phyloP scores from a whole-genome alignment of 1,140 invertebrate genomes.

The Conus ventricosus region DNA sequence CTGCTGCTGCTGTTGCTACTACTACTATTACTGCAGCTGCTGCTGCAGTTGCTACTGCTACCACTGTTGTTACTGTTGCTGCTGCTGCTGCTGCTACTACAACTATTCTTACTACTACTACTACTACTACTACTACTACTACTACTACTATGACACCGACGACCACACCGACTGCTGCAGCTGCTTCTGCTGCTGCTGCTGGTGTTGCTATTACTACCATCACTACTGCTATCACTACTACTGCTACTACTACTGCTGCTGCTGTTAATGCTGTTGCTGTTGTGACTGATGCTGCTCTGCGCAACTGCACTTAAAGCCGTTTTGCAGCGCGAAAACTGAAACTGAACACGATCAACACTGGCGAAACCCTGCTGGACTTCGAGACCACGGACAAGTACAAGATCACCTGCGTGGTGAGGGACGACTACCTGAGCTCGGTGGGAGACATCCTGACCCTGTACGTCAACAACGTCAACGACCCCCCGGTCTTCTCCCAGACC shows the following conservation, averaged over 20 bases:
- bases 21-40: too few species aligned
- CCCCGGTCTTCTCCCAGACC: constrained; percentile 13
- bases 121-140: neutral
- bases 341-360: constrained; percentile 2
- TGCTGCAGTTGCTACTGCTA: too few species aligned
- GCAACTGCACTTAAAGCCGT: neutral
- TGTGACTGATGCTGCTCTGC: neutral
- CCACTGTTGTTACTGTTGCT: too few species aligned
- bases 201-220: too few species aligned
- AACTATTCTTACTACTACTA: neutral
- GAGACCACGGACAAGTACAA: constrained; percentile 33
- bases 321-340: constrained; percentile 14
- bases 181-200: too few species aligned
- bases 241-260: neutral
- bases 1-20: too few species aligned
- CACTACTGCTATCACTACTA: too few species aligned
- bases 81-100: too few species aligned
- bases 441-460: constrained; percentile 32
- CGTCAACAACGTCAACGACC: constrained; percentile 36
- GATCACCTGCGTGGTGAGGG: constrained; percentile 26
- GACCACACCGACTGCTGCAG: too few species aligned
- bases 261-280: neutral
- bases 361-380: constrained; percentile 27
- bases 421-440: constrained; percentile 33
- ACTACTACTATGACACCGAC: too few species aligned